Evolutionary conservation across 2,113 vertebrate species (phyloP).

Genomic region (Cheirogaleus medius): DNA sequence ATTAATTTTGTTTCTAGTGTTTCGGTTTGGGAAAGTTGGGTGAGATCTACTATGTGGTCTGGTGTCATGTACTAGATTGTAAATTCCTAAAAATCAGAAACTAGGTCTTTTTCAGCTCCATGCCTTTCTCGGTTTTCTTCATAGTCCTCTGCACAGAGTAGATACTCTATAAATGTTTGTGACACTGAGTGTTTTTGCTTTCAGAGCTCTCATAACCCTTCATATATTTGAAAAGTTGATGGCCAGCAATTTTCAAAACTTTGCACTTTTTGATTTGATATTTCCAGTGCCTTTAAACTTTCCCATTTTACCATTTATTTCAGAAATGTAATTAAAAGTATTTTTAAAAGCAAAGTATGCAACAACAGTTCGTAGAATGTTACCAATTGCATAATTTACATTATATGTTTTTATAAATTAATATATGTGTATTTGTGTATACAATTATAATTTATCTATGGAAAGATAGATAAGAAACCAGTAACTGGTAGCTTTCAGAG

Average conservation of each 20-base stretch:
- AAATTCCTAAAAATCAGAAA: neutral
- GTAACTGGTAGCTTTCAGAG: neutral
- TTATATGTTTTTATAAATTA: neutral
- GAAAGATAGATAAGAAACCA: neutral
- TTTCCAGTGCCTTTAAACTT: neutral
- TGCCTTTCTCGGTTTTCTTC: neutral
- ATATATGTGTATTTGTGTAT: neutral
- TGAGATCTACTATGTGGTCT: neutral
- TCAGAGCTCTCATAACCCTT: neutral
- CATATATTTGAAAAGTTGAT: neutral
- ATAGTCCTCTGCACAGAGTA: neutral
- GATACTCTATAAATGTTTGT: neutral
- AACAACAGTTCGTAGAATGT: constrained; percentile 29
- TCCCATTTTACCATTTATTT: constrained; percentile 5
- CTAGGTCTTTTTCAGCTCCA: neutral
- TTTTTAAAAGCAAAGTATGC: neutral
- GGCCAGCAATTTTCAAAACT: neutral
- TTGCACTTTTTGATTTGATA: neutral
- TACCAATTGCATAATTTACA: neutral
- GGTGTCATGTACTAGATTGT: neutral
- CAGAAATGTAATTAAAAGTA: constrained; percentile 18
- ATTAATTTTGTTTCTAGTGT: neutral
- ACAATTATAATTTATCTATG: neutral
- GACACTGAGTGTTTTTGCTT: neutral
- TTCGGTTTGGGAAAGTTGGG: neutral